A percentile compares a stretch with the other conserved stretches of the same genome.
These are phyloP conservation scores for Mythimna loreyi DNA, from an alignment of 2,888 invertebrate genomes.

Conservation along the genomic window DNA sequence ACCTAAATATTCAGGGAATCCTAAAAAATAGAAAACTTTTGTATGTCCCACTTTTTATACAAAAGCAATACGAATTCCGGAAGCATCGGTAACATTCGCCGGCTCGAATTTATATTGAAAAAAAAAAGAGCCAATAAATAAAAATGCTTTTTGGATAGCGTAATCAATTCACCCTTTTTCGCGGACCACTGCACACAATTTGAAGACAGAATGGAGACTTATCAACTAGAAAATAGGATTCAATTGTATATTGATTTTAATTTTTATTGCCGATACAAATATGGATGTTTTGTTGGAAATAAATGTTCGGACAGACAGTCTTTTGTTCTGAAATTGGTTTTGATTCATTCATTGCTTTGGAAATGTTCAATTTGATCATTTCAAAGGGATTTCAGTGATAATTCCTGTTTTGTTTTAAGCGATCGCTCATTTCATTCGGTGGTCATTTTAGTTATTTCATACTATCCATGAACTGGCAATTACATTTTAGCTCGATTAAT, in stretches of 20 bases:
- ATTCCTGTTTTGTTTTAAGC: slow-evolving; percentile 4
- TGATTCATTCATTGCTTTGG: slow-evolving; percentile 14
- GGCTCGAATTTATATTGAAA: slow-evolving; percentile 80
- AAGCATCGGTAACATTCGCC: slow-evolving; percentile 69
- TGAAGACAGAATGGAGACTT: slow-evolving; percentile 64
- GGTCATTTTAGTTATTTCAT: no score
- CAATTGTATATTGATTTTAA: slow-evolving; percentile 58
- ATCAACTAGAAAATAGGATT: slow-evolving; percentile 62
- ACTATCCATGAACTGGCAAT: no score
- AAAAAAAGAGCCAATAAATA: slow-evolving; percentile 77
- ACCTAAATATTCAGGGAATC: slow-evolving; percentile 43
- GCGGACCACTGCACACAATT: slow-evolving; percentile 70
- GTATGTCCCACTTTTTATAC: slow-evolving; percentile 73
- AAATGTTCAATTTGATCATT: slow-evolving; percentile 32
- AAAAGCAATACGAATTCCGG: slow-evolving; percentile 75
- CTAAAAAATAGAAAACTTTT: slow-evolving; percentile 69
- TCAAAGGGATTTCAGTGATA: neutral
- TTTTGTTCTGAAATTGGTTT: slow-evolving; percentile 42
- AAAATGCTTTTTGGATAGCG: slow-evolving; percentile 75
- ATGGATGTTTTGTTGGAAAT: slow-evolving; percentile 27
- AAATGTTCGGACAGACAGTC: slow-evolving; percentile 4
- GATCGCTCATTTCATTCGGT: slow-evolving; percentile 4
- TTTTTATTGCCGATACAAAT: slow-evolving; percentile 39
- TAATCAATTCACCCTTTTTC: slow-evolving; percentile 77
- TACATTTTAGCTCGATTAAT: no score